Conservation (phyloP, 2,113 vertebrate species). For the Trogon surrucura region DNA sequence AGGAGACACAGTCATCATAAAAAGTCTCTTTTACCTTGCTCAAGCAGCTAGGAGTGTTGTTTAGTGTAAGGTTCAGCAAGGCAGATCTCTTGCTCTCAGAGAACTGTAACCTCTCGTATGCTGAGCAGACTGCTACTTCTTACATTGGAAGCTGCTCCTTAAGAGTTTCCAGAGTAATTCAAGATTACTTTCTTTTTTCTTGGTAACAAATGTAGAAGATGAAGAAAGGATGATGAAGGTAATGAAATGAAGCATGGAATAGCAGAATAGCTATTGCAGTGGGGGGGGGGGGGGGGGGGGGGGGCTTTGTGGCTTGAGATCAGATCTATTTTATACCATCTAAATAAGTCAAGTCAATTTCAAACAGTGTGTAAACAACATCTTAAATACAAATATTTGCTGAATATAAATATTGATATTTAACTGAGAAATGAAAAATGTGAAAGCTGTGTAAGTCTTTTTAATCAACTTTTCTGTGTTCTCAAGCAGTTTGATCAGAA, state of each 20-base stretch:
- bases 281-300: too few relatives aligned
- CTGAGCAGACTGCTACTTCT: neutral
- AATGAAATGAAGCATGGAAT: neutral
- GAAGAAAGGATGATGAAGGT: neutral
- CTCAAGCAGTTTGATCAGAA: neutral
- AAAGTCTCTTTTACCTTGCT: neutral
- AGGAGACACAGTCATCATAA: neutral
- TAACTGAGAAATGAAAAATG: neutral
- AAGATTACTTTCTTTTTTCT: neutral
- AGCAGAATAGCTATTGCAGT: neutral
- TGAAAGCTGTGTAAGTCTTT: neutral
- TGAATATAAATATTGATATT: neutral
- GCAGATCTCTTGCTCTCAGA: neutral
- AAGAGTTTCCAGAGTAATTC: neutral
- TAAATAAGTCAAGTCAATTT: neutral
- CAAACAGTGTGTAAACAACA: neutral
- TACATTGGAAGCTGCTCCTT: neutral
- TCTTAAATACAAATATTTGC: constrained; percentile 21
- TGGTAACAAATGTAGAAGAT: neutral
- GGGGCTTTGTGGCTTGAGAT: neutral
- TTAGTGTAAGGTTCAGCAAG: neutral
- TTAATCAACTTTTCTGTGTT: neutral
- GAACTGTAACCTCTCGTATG: neutral
- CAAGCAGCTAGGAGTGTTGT: neutral
- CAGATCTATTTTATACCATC: neutral